phyloP scores from a whole-genome alignment of 2,113 vertebrate species.

The Vicugna pacos region DNA sequence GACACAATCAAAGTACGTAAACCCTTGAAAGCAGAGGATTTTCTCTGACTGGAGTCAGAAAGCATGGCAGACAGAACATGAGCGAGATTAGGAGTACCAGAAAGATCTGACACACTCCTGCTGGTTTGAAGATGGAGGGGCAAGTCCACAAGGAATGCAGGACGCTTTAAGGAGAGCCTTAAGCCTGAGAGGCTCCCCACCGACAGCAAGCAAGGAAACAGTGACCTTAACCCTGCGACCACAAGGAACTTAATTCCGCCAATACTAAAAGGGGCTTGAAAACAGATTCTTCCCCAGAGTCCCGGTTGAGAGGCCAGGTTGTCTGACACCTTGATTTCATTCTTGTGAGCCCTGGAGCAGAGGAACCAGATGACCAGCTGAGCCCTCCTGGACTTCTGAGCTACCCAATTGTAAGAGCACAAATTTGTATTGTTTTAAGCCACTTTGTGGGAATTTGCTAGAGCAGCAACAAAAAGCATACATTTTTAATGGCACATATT shows the following conservation, averaged over 20 bases:
- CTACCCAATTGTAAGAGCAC: conserved; percentile 21
- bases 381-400: background rate
- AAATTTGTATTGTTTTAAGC: background rate
- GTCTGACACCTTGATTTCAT: background rate
- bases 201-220: background rate
- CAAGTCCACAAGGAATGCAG: background rate
- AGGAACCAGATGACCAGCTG: background rate
- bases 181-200: background rate
- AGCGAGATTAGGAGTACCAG: background rate
- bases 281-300: background rate
- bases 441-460: background rate
- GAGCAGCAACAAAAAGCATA: background rate
- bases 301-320: background rate
- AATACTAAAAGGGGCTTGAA: background rate
- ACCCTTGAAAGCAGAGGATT: background rate
- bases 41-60: background rate
- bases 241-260: background rate
- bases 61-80: background rate
- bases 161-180: background rate
- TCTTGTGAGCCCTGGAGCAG: background rate
- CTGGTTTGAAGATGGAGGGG: background rate
- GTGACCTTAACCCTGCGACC: background rate
- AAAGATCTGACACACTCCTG: background rate
- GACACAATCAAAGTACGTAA: background rate
- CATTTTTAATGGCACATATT: background rate